Percentiles rank a stretch among this genome's conserved stretches.
phyloP scores from a whole-genome alignment of 2,888 invertebrate genomes.

The Pheosia gnoma region DNA sequence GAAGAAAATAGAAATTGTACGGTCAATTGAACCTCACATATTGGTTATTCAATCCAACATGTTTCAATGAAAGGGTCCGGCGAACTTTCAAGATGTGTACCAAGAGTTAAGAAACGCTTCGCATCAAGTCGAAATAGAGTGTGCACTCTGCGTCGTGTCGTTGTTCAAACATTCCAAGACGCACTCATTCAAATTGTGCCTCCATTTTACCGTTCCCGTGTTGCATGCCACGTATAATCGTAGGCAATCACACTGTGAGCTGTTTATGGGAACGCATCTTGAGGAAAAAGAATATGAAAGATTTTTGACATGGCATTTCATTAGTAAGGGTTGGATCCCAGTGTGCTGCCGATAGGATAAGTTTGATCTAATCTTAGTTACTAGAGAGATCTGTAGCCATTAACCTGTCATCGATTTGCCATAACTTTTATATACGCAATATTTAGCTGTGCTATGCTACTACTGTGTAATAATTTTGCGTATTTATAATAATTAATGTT shows the following conservation, averaged over 20 bases:
- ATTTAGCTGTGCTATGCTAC: no score
- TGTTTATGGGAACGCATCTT: slow-evolving; percentile 24
- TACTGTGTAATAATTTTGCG: no score
- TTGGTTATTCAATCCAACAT: slow-evolving; percentile 64
- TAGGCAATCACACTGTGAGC: slow-evolving; percentile 47
- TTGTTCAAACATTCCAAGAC: slow-evolving; percentile 71
- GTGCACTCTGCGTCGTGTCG: slow-evolving; percentile 62
- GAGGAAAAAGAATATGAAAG: neutral
- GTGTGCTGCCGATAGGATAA: no score
- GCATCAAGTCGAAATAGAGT: slow-evolving; percentile 52
- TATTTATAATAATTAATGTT: no score
- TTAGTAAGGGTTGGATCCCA: no score
- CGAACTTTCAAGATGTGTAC: slow-evolving; percentile 60
- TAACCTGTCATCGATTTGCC: no score
- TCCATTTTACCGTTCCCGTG: slow-evolving; percentile 57
- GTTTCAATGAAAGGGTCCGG: slow-evolving; percentile 57
- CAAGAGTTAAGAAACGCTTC: slow-evolving; percentile 59
- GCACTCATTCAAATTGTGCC: slow-evolving; percentile 77
- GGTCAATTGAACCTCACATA: slow-evolving; percentile 62
- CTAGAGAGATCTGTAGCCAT: no score
- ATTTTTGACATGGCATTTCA: slow-evolving; percentile 5
- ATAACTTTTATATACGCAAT: no score
- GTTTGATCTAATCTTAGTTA: no score
- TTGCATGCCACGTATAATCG: slow-evolving; percentile 64
- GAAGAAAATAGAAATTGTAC: slow-evolving; percentile 41